A percentile compares a stretch with the other conserved stretches of the same genome.
Evolutionary conservation across 2,888 invertebrate species (phyloP).

Genomic region (Bedellia somnulentella): DNA sequence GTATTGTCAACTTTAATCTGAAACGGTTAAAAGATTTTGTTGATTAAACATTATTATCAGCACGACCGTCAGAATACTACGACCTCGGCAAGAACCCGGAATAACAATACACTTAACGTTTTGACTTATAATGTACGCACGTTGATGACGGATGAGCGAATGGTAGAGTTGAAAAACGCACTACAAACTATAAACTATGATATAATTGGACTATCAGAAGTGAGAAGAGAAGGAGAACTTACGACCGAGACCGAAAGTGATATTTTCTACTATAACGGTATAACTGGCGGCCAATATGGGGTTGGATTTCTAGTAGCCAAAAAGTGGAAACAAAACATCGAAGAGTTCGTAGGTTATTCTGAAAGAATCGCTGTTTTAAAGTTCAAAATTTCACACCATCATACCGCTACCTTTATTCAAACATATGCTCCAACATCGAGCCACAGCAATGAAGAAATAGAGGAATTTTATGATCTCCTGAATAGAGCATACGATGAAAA

Average conservation of each 20-base stretch:
- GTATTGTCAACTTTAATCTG: too few species aligned
- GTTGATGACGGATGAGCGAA: slow-evolving; percentile 1
- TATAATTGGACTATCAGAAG: too few species aligned
- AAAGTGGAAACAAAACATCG: background rate
- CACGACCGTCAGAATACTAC: too few species aligned
- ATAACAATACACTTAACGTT: background rate
- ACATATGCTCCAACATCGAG: background rate
- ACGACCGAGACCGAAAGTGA: background rate
- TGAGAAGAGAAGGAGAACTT: too few species aligned
- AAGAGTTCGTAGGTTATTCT: background rate
- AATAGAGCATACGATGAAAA: background rate
- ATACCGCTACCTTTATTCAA: background rate
- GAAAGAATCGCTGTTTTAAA: background rate
- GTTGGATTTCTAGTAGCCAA: background rate
- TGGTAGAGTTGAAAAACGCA: slow-evolving; percentile 1
- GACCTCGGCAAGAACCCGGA: too few species aligned
- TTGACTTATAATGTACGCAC: slow-evolving; percentile 1
- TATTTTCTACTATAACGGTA: slow-evolving; percentile 26
- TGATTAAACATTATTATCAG: too few species aligned
- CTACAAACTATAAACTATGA: background rate
- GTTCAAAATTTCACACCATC: background rate
- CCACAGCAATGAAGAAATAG: slow-evolving; percentile 1
- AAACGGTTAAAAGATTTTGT: too few species aligned
- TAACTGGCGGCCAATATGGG: background rate
- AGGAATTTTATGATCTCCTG: too few species aligned